Percentiles rank a stretch among this genome's conserved stretches.
These are phyloP conservation scores for Anas georgica DNA, from an alignment of 2,797 vertebrate species.

Conservation along the genomic window DNA sequence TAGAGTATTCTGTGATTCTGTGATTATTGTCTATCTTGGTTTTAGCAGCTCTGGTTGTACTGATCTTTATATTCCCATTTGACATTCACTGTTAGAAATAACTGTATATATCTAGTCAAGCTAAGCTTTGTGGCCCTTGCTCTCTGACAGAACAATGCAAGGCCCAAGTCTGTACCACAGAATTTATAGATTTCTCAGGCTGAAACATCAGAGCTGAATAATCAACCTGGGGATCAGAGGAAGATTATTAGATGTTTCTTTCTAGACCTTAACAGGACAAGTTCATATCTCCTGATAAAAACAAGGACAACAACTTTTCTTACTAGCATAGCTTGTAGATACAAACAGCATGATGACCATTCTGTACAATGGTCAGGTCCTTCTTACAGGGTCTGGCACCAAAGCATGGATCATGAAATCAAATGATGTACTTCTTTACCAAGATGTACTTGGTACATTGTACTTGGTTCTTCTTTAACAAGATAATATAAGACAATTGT, in stretches of 20 bases:
- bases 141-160: not conserved
- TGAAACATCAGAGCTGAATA: not conserved
- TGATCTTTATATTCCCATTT: not conserved
- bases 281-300: not conserved
- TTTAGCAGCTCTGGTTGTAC: not conserved
- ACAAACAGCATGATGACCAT: not conserved
- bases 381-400: not conserved
- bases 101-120: not conserved
- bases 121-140: fast-evolving
- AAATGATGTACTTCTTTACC: not conserved
- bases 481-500: not conserved
- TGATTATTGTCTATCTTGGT: not conserved
- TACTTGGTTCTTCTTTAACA: not conserved
- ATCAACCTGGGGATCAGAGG: not conserved
- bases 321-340: not conserved
- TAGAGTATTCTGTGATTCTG: too few relatives aligned
- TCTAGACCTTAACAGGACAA: not conserved
- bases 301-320: not conserved
- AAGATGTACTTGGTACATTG: too few relatives aligned
- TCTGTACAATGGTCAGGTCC: not conserved
- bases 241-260: not conserved
- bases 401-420: not conserved
- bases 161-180: not conserved
- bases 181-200: not conserved
- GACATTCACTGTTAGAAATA: not conserved